phyloP scores from a whole-genome alignment of 2,797 vertebrate genomes.

The Sebastes diaconus region DNA sequence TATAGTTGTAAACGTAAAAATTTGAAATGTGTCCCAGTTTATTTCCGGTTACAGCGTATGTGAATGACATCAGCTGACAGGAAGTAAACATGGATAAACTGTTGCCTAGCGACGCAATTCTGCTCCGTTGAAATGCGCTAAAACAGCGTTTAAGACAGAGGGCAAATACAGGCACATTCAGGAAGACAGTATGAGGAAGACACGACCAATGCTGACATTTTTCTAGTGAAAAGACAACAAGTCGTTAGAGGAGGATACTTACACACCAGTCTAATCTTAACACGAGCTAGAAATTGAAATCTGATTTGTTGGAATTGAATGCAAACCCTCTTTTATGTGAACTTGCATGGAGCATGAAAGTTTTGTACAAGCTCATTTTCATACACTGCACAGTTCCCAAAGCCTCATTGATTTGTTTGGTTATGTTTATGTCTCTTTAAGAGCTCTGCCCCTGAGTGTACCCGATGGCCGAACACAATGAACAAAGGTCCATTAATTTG shows the following conservation, averaged over 20 bases:
- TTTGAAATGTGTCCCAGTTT: too few species aligned
- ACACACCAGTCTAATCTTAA: neutral
- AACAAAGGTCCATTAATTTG: constrained; percentile 54
- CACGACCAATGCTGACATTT: accelerated
- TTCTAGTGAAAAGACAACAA: neutral
- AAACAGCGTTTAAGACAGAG: too few species aligned
- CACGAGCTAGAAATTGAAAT: neutral
- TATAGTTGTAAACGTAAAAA: too few species aligned
- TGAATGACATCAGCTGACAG: too few species aligned
- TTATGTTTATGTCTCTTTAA: constrained; percentile 42
- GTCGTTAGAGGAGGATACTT: neutral
- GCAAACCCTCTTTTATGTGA: neutral
- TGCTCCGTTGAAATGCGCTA: too few species aligned
- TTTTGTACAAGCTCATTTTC: neutral
- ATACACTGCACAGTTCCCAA: neutral
- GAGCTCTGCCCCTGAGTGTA: constrained; percentile 25
- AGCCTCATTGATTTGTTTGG: constrained; percentile 28
- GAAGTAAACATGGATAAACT: too few species aligned
- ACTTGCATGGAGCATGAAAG: neutral
- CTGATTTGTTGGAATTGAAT: neutral
- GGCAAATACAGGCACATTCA: too few species aligned
- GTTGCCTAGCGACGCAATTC: too few species aligned
- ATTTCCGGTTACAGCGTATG: too few species aligned
- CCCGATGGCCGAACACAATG: constrained; percentile 5
- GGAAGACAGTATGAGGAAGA: too few species aligned